These are phyloP conservation scores for Meloidogyne hapla DNA, from an alignment of 1,140 invertebrate species.

Conservation along the genomic window DNA sequence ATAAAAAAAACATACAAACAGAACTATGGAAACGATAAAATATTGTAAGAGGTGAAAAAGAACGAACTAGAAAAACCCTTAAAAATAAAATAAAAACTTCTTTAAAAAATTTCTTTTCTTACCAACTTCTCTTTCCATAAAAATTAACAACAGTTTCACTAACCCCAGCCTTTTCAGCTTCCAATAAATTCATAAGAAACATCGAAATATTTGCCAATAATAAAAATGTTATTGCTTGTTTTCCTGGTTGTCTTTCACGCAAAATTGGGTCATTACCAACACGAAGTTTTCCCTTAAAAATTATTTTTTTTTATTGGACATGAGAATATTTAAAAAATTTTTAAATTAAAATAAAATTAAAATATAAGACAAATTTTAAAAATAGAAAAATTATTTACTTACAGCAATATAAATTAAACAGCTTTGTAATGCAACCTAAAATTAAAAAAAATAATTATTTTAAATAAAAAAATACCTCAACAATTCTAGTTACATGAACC, in stretches of 20 bases:
- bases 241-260: slow-evolving; percentile 54
- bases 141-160: slow-evolving; percentile 59
- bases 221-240: slow-evolving; percentile 48
- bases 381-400: not conserved
- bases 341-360: not conserved
- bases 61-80: slow-evolving; percentile 58
- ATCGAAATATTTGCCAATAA: slow-evolving; percentile 61
- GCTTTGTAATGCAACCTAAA: slow-evolving; percentile 57
- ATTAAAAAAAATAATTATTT: not conserved
- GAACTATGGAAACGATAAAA: slow-evolving; percentile 63
- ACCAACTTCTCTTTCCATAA: slow-evolving; percentile 58
- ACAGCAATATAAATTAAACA: slow-evolving; percentile 59
- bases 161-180: slow-evolving; percentile 58
- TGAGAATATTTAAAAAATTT: not conserved
- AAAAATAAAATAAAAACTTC: not conserved
- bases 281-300: slow-evolving; percentile 46
- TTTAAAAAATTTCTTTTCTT: not conserved
- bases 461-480: slow-evolving; percentile 47
- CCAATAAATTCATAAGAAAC: slow-evolving; percentile 63
- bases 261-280: slow-evolving; percentile 47
- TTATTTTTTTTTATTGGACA: too few relatives aligned
- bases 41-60: slow-evolving; percentile 60
- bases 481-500: slow-evolving; percentile 58
- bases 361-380: not conserved
- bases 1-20: slow-evolving; percentile 50